These are phyloP conservation scores for Luperina nickerlii DNA, from an alignment of 2,888 invertebrate genomes.

Conservation along the genomic window DNA sequence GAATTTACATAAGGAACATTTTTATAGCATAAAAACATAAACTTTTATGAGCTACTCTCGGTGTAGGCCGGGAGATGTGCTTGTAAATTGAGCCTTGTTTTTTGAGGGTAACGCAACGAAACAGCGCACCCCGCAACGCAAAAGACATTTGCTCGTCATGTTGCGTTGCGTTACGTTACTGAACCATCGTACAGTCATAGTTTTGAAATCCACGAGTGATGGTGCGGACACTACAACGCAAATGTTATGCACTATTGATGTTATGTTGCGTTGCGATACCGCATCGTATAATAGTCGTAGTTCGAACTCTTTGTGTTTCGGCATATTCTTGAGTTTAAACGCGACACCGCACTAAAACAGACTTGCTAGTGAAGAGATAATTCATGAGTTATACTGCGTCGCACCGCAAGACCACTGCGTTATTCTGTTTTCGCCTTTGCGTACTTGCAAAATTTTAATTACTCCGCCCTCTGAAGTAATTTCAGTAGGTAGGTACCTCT, in stretches of 20 bases:
- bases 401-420: background rate
- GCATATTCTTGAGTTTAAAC: background rate
- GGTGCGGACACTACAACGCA: background rate
- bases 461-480: slow-evolving; percentile 8
- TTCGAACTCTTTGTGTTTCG: background rate
- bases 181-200: background rate
- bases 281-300: background rate
- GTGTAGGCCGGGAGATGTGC: slow-evolving; percentile 61
- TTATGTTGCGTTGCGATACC: background rate
- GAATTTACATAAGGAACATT: slow-evolving; percentile 72
- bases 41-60: slow-evolving; percentile 73
- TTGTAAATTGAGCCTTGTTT: slow-evolving; percentile 52
- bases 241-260: background rate
- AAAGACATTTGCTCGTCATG: background rate
- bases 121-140: background rate
- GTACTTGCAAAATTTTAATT: slow-evolving; percentile 31
- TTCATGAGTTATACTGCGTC: background rate
- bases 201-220: background rate
- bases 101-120: background rate
- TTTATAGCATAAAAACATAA: slow-evolving; percentile 77
- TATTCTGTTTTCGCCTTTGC: background rate
- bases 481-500: background rate
- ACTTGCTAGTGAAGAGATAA: background rate
- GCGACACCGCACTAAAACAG: background rate
- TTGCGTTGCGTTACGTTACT: background rate